Conservation (phyloP, 1,140 invertebrate genomes). For the Trinorchestia longiramus region DNA sequence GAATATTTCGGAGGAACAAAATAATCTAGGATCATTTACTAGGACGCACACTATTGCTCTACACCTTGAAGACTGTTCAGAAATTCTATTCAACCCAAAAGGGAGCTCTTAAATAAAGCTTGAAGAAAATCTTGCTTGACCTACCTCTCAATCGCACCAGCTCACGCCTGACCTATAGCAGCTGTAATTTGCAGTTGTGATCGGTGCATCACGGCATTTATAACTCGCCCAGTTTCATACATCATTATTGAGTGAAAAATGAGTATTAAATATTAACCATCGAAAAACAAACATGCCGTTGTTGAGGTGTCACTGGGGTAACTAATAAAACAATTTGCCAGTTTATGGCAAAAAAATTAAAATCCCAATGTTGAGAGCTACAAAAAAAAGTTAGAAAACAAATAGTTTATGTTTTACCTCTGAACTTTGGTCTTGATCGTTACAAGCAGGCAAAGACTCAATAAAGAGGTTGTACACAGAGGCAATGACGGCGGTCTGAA, state of each 20-base stretch:
- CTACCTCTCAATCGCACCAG: not conserved
- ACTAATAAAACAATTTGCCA: not conserved
- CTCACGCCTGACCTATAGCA: not conserved
- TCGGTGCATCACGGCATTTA: not conserved
- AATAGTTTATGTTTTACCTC: constrained; percentile 65
- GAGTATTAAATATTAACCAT: not conserved
- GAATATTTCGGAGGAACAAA: not conserved
- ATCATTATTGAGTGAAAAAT: not conserved
- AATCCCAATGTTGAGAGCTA: not conserved
- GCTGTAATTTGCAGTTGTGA: not conserved
- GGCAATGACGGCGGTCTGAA: not conserved
- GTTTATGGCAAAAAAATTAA: not conserved
- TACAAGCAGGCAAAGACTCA: constrained; percentile 21
- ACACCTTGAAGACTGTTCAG: too few relatives aligned
- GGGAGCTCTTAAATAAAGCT: not conserved
- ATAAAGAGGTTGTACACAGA: constrained; percentile 29
- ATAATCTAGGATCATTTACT: not conserved
- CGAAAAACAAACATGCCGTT: not conserved
- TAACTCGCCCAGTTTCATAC: not conserved
- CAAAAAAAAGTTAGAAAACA: not conserved
- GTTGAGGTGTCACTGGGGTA: not conserved
- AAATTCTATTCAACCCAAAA: too few relatives aligned
- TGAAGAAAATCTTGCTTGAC: not conserved
- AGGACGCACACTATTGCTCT: not conserved
- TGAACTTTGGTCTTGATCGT: constrained; percentile 75